Evolutionary conservation across 1,140 invertebrate species (phyloP).

Genomic region (Calephelis virginiensis): DNA sequence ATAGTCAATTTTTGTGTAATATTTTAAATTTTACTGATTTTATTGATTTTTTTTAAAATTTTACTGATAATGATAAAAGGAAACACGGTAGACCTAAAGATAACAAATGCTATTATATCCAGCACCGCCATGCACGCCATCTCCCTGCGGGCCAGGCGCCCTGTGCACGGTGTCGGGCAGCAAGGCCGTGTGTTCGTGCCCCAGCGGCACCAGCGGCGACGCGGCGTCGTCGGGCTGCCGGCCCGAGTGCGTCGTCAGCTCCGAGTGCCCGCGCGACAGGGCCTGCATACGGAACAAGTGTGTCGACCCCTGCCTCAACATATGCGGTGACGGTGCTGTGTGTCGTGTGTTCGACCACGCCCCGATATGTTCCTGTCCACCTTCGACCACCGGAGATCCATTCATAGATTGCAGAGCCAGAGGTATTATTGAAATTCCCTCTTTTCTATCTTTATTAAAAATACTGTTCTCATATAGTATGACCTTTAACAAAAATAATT

Average conservation of each 20-base stretch:
- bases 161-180: constrained; percentile 80
- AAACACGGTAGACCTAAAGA: not conserved
- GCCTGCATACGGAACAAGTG: constrained; percentile 87
- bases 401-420: constrained; percentile 83
- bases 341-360: constrained; percentile 89
- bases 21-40: no score
- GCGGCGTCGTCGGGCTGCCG: constrained; percentile 82
- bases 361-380: constrained; percentile 87
- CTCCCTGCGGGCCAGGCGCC: constrained; percentile 87
- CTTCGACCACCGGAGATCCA: constrained; percentile 86
- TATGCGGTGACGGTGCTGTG: constrained; percentile 83
- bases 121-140: constrained; percentile 83
- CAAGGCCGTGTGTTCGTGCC: constrained; percentile 85
- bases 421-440: constrained; percentile 41
- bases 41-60: no score
- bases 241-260: constrained; percentile 87
- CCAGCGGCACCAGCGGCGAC: constrained; percentile 82
- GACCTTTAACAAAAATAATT: not conserved
- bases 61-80: no score
- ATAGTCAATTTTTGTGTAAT: no score
- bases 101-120: constrained; percentile 12
- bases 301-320: constrained; percentile 85
- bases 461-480: no score
- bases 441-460: not conserved
- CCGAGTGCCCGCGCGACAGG: constrained; percentile 85